phyloP scores from a whole-genome alignment of 2,888 invertebrate genomes.

The Apodemia zela region DNA sequence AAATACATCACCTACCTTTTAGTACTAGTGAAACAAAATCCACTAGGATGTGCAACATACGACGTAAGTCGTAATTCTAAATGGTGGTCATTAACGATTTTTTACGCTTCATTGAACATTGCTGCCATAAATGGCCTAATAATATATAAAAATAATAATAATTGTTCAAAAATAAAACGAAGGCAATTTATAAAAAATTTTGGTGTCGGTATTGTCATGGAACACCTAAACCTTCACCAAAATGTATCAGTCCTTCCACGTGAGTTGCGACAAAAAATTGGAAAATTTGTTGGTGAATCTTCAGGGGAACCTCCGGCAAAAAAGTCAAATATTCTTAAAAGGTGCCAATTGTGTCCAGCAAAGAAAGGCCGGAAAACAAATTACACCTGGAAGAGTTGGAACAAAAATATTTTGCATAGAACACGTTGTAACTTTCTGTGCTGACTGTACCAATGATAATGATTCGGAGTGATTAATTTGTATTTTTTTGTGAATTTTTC shows the following conservation, averaged over 20 bases:
- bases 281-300: slow-evolving; percentile 14
- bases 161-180: no score
- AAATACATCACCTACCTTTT: slow-evolving; percentile 28
- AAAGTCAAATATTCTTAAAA: slow-evolving; percentile 19
- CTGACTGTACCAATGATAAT: slow-evolving; percentile 23
- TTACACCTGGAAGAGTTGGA: slow-evolving; percentile 23
- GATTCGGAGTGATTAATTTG: slow-evolving; percentile 10
- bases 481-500: not conserved
- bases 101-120: not conserved
- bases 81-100: not conserved
- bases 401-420: slow-evolving; percentile 27
- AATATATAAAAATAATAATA: no score
- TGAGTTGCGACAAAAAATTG: slow-evolving; percentile 19
- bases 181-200: not conserved
- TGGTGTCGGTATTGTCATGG: slow-evolving; percentile 15
- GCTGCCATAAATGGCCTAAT: no score
- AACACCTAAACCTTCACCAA: slow-evolving; percentile 16
- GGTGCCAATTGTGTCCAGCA: slow-evolving; percentile 22
- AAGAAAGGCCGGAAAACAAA: slow-evolving; percentile 26
- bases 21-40: slow-evolving; percentile 26
- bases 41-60: not conserved
- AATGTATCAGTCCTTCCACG: slow-evolving; percentile 20
- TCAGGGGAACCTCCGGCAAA: no score
- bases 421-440: slow-evolving; percentile 27
- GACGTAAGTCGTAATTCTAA: not conserved